Evolutionary conservation across 2,797 vertebrate species (phyloP).

Genomic region (Cyprinella venusta): DNA sequence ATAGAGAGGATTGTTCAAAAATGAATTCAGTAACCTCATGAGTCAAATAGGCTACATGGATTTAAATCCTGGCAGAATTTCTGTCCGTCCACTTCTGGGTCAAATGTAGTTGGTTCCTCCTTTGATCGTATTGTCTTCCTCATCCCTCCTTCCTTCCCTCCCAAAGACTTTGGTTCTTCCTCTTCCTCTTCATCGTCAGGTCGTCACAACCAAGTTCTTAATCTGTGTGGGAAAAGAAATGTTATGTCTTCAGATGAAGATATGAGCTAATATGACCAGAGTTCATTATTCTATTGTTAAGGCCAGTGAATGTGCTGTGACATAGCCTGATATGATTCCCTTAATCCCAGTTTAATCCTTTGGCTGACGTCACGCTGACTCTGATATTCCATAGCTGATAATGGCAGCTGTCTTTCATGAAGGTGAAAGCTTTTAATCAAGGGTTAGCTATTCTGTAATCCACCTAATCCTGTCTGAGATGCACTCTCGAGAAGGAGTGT

Average conservation of each 20-base stretch:
- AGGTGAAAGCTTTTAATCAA: slow-evolving; percentile 53
- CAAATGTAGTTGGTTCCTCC: not conserved
- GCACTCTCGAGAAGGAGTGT: not conserved
- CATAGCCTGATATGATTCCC: slow-evolving; percentile 28
- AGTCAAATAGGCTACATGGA: not conserved
- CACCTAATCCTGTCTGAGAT: slow-evolving; percentile 32
- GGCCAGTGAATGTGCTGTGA: slow-evolving; percentile 5
- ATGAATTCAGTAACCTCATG: not conserved
- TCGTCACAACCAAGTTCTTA: slow-evolving; percentile 13
- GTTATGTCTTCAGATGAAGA: not conserved
- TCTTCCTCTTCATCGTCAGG: slow-evolving; percentile 28
- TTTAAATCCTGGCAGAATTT: slow-evolving; percentile 5
- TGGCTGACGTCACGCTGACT: slow-evolving; percentile 49
- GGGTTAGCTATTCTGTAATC: slow-evolving; percentile 46
- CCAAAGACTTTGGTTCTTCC: not conserved
- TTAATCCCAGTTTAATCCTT: slow-evolving; percentile 48
- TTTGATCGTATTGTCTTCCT: not conserved
- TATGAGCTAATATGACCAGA: slow-evolving; percentile 1
- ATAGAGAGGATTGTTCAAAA: not conserved
- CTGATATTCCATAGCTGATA: slow-evolving; percentile 40
- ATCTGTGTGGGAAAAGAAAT: slow-evolving; percentile 37
- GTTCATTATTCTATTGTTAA: slow-evolving; percentile 34
- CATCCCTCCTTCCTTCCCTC: slow-evolving; percentile 4
- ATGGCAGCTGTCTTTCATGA: slow-evolving; percentile 40
- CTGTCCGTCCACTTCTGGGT: slow-evolving; percentile 7